A percentile compares a stretch with the other conserved stretches of the same genome.
Evolutionary conservation across 2,113 vertebrate species (phyloP).

Genomic region (Percopsis transmontana): DNA sequence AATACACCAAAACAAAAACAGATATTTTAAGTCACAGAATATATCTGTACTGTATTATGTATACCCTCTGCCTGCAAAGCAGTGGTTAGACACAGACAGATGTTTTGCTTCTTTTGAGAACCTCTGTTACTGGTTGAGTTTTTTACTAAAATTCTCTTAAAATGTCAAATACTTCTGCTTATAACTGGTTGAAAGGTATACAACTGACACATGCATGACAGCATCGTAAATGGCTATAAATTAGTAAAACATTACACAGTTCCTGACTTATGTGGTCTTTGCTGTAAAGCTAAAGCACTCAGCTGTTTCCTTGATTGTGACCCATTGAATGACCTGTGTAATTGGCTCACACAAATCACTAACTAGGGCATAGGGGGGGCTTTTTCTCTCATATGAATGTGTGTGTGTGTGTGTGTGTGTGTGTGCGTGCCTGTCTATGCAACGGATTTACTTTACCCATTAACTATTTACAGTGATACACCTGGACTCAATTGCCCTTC

Average conservation of each 20-base stretch:
- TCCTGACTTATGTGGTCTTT: conserved; percentile 72
- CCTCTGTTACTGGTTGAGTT: conserved; percentile 16
- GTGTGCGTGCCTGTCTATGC: not conserved
- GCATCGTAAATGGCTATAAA: conserved; percentile 67
- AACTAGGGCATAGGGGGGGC: conserved; percentile 55
- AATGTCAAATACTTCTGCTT: conserved; percentile 35
- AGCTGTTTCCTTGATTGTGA: conserved; percentile 60
- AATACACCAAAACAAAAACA: not conserved
- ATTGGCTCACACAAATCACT: conserved; percentile 74
- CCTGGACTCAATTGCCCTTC: conserved; percentile 48
- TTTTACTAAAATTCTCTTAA: conserved; percentile 26
- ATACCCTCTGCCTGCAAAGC: conserved; percentile 13
- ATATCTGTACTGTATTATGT: conserved; percentile 1
- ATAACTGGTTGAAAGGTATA: conserved; percentile 43
- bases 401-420: conserved; percentile 22
- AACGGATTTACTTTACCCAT: conserved; percentile 56
- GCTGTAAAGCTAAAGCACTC: conserved; percentile 32
- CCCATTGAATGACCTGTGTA: conserved; percentile 73
- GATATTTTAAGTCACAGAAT: conserved; percentile 9
- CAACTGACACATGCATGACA: conserved; percentile 41
- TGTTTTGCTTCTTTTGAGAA: conserved; percentile 14
- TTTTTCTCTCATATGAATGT: conserved; percentile 37
- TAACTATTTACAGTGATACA: conserved; percentile 49
- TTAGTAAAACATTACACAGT: conserved; percentile 66
- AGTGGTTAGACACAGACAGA: conserved; percentile 39